A percentile compares a stretch with the other conserved stretches of the same genome.
Evolutionary conservation across 2,797 vertebrate genomes (phyloP).

Genomic region (Falco berigora): DNA sequence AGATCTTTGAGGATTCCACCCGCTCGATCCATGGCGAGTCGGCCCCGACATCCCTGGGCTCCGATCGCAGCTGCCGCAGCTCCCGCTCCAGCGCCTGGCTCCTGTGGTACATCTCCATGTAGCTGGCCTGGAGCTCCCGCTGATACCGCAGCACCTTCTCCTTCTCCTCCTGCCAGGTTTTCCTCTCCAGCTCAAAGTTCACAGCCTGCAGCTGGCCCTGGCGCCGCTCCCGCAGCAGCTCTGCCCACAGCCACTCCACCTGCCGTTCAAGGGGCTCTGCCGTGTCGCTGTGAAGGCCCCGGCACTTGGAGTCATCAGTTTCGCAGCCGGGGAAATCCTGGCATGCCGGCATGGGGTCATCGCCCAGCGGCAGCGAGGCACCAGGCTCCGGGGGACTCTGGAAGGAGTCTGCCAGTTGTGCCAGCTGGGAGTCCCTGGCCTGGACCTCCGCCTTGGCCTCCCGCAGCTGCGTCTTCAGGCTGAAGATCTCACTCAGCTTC

Average conservation of each 20-base stretch:
- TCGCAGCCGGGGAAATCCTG: constrained; percentile 70
- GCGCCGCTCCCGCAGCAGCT: constrained; percentile 89
- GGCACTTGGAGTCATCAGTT: constrained; percentile 76
- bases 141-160: constrained; percentile 97
- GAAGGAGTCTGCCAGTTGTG: constrained; percentile 77
- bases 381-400: constrained; percentile 49
- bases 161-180: constrained; percentile 95
- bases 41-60: constrained; percentile 59
- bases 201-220: constrained; percentile 89
- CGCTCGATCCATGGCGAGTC: constrained; percentile 89
- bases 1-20: constrained; percentile 95
- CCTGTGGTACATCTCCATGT: constrained; percentile 93
- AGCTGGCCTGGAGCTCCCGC: constrained; percentile 94
- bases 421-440: constrained; percentile 82
- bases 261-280: constrained; percentile 33
- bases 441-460: constrained; percentile 82
- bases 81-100: constrained; percentile 88
- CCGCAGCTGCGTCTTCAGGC: constrained; percentile 89
- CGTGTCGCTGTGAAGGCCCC: constrained; percentile 67
- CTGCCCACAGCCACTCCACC: constrained; percentile 85
- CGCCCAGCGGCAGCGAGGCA: constrained; percentile 27
- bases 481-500: constrained; percentile 93
- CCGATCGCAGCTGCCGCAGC: constrained; percentile 73
- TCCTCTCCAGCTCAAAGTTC: constrained; percentile 89
- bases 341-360: constrained; percentile 38